Base-by-base conservation (phyloP, 2,888 invertebrate genomes). In the Ophioninae sp. region DNA sequence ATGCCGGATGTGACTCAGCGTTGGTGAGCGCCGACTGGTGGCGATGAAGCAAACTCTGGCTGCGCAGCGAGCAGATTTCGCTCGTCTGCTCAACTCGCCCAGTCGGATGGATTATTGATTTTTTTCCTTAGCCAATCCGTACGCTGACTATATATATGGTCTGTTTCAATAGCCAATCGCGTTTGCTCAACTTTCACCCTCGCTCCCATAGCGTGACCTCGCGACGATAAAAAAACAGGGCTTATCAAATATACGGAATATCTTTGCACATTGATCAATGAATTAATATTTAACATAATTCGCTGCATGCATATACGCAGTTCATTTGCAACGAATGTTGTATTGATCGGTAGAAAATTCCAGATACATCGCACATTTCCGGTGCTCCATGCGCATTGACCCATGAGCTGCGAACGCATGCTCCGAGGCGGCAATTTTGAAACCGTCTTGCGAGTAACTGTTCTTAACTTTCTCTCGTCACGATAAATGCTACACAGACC, bases 1-100 rank as follows among this genome's bases (percentile, higher is more conserved):
- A 82, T 86, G 79, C 84, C 88, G 88, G 90, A 89, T 87, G 69
- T 88, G 87, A 86, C 57, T 84, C 82, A 67, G 62, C 79, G 61
- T 17, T 37, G 30, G 69, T 69, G 59, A 73, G n/a, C 41, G 23
- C 30, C 21, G 8, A n/a, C n/a, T 50, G 72, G 61, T 23, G 67
- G 64, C 61, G 21, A 23, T 39, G 73, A 20, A 41, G 73, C 79
- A 61, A 37, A 56, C 62, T 21, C 13, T n/a, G 10, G 62, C 30
- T 85, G 85, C 86, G 86, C 86, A 81, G 20, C 57, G 30, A 56
- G 41, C 6, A 6, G 20, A 62, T 39, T 21, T 23, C 30, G 0
- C 30, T 17, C 2, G 7, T 21, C 65, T 73, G 80, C 84, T 74
- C 87, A 84, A 57, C 5, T 21, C 59, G 69, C 44, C 41, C 23